Evolutionary conservation across 2,797 vertebrate genomes (phyloP), one percentile per base, ranked within the genome.

Genomic region (Thamnophis elegans): DNA sequence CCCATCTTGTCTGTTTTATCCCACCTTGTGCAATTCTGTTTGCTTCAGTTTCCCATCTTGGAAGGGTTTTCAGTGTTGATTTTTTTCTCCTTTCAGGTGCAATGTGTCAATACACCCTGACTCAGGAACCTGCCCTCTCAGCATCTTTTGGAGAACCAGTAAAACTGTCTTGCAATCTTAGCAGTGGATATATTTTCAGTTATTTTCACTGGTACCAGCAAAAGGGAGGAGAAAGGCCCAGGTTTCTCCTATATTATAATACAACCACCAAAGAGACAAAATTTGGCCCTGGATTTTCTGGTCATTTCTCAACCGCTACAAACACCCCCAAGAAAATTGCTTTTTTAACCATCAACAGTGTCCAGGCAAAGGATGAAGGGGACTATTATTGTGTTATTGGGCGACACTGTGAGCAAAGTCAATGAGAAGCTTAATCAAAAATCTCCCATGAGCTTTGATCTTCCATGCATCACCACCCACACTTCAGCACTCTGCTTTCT

Each of bases 271-370:
- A 6, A 0, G 86, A 85, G 22, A 55, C 89, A 0, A 10, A 58
- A 10, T 73, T 56, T 14, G 32, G 20, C 16, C 6, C 54, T 0
- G 59, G 78, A 1, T 59, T 93, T 26, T 87, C 91, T 0, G 42
- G 0, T 65, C 22, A 32, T 2, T 95, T 94, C 36, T 95, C 92
- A 2, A 53, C 89, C 12, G 93, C 93, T 53, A 88, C 8, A 9
- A 28, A 92, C 18, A 11, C 56, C 18, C 0, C 89, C 3, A 73
- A 65, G 26, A 65, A 86, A 32, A 3, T 36, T 16, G 89, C 59
- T 22, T 47, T 51, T 3, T 32, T 93, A 56, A 73, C 20, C 26
- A 90, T 93, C 26, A 25, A 3, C 26, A 87, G 1, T 20, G 85
- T 59, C 5, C 60, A 87, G 32, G 32, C 12, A 36, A n/a, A 93